Evolutionary conservation across 2,797 vertebrate genomes (phyloP).

Genomic region (Bufotes viridis): DNA sequence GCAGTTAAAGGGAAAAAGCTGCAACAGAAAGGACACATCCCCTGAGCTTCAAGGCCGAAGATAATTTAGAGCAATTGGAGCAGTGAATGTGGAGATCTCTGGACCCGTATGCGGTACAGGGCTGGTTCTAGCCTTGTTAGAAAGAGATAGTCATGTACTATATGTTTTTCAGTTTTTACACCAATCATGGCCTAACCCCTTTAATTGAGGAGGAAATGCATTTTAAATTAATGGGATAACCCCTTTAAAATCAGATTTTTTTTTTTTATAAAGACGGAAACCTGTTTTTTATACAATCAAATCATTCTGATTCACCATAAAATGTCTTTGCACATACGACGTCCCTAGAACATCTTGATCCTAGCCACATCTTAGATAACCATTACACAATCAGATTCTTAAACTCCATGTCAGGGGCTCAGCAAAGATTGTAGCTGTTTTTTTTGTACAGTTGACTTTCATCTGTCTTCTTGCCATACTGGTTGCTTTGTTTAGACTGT

Average conservation of each 20-base stretch:
- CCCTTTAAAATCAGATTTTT: not conserved
- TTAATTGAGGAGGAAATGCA: too few relatives aligned
- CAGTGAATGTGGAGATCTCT: too few relatives aligned
- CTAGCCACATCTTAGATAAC: conserved; percentile 16
- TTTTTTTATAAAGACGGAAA: not conserved
- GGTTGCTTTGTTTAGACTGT: conserved; percentile 47
- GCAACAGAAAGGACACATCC: too few relatives aligned
- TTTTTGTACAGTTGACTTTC: conserved; percentile 23
- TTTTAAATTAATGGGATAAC: not conserved
- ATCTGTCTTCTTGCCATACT: conserved; percentile 15
- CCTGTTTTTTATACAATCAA: not conserved
- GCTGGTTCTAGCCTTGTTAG: too few relatives aligned
- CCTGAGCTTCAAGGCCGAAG: too few relatives aligned
- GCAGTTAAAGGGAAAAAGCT: too few relatives aligned
- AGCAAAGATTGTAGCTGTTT: not conserved
- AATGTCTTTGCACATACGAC: not conserved
- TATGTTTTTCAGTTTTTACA: too few relatives aligned
- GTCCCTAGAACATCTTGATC: not conserved
- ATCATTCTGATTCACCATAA: not conserved
- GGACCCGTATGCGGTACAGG: too few relatives aligned
- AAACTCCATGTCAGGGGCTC: not conserved
- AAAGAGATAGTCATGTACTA: too few relatives aligned
- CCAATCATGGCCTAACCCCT: too few relatives aligned
- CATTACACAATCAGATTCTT: not conserved
- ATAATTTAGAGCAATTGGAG: too few relatives aligned